Conservation (phyloP, 2,888 invertebrate species). For the Rhagium mordax region DNA sequence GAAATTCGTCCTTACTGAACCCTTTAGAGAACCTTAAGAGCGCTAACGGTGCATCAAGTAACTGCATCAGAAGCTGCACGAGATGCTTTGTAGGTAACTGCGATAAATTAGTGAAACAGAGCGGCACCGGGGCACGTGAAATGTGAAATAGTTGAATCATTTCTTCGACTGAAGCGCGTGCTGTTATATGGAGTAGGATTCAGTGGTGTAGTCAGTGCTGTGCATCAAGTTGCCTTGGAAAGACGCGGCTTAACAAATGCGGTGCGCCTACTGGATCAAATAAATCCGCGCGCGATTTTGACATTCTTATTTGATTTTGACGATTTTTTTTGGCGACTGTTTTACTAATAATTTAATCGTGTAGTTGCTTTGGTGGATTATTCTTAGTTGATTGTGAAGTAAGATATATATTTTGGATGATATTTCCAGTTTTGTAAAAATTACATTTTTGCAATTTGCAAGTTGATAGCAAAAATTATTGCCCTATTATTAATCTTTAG, state of each 20-base stretch:
- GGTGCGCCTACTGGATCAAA: conserved; percentile 17
- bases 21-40: neutral
- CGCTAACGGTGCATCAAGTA: neutral
- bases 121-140: conserved; percentile 20
- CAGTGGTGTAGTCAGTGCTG: conserved; percentile 42
- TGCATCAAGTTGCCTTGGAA: conserved; percentile 40
- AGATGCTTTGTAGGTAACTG: conserved; percentile 13
- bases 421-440: neutral
- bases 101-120: conserved; percentile 22
- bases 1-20: neutral
- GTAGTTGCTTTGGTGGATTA: conserved; percentile 25
- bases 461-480: neutral
- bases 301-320: neutral
- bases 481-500: neutral
- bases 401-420: conserved; percentile 12
- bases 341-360: neutral
- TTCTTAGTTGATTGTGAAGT: conserved; percentile 34
- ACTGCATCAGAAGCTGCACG: neutral
- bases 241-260: conserved; percentile 29
- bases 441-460: neutral
- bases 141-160: conserved; percentile 19
- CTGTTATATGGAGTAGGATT: conserved; percentile 38
- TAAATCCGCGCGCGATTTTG: conserved; percentile 25
- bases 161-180: conserved; percentile 45
- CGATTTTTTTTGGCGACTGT: neutral